phyloP scores from a whole-genome alignment of 2,797 vertebrate genomes.

The Typhlichthys subterraneus region DNA sequence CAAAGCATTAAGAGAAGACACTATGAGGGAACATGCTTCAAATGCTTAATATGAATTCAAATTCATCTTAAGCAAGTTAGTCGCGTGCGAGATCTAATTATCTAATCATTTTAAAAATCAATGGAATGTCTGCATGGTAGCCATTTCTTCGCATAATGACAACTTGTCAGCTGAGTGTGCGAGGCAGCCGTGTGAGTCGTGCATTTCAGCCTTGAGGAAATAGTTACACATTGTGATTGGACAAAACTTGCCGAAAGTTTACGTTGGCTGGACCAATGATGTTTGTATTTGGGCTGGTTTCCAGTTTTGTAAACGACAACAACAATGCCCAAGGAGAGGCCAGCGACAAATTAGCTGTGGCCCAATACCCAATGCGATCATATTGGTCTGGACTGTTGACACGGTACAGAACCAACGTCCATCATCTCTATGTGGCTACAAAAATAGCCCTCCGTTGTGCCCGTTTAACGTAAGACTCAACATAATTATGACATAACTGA shows the following conservation, averaged over 20 bases:
- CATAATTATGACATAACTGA: too few species aligned
- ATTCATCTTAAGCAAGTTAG: too few species aligned
- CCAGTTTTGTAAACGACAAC: constrained; percentile 65
- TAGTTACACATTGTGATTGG: constrained; percentile 56
- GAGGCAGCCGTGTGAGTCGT: constrained; percentile 5
- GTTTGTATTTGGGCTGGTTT: constrained; percentile 60
- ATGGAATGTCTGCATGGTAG: too few species aligned
- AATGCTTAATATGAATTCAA: too few species aligned
- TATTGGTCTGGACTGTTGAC: constrained; percentile 8
- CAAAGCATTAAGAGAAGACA: too few species aligned
- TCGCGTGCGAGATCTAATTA: too few species aligned
- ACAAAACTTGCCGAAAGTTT: constrained; percentile 41
- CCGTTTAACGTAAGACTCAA: too few species aligned
- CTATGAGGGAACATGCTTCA: too few species aligned
- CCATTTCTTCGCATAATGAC: too few species aligned
- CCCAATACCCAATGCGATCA: constrained; percentile 30
- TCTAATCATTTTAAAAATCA: too few species aligned
- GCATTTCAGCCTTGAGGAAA: constrained; percentile 53
- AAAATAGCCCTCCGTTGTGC: constrained; percentile 14
- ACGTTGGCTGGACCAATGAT: constrained; percentile 66
- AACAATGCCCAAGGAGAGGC: constrained; percentile 62
- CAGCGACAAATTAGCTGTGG: constrained; percentile 53
- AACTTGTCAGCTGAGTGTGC: too few species aligned
- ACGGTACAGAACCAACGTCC: constrained; percentile 24
- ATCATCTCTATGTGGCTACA: constrained; percentile 8